A percentile compares a stretch with the other conserved stretches of the same genome.
These are phyloP conservation scores for Otus sunia DNA, from an alignment of 2,113 vertebrate species.

Conservation along the genomic window DNA sequence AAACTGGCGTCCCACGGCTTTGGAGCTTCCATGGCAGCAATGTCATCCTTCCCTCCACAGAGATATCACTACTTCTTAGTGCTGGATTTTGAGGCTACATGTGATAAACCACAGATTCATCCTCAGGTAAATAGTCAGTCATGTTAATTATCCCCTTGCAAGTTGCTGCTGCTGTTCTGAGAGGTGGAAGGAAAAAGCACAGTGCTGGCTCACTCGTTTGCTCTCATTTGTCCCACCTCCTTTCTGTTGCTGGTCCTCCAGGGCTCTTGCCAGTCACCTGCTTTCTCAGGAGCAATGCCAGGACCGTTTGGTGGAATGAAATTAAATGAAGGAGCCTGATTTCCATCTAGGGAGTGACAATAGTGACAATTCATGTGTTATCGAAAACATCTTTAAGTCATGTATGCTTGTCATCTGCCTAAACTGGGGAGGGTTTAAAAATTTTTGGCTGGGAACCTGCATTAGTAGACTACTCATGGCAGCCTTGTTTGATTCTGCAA, in stretches of 20 bases:
- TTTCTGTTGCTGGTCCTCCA: background rate
- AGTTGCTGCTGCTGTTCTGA: conserved; percentile 3
- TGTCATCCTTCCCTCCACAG: conserved; percentile 85
- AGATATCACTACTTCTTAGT: conserved; percentile 88
- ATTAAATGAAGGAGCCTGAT: background rate
- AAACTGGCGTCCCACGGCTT: conserved; percentile 85
- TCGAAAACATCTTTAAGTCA: background rate
- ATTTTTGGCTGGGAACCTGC: background rate
- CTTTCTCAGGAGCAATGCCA: background rate
- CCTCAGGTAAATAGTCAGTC: conserved; percentile 80
- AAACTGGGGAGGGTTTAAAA: background rate
- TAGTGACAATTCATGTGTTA: background rate
- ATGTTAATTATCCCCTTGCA: background rate
- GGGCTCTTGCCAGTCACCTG: background rate
- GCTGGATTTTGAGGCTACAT: conserved; percentile 87
- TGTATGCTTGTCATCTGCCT: background rate
- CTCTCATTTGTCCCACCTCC: background rate
- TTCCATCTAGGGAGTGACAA: background rate
- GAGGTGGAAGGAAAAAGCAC: conserved; percentile 3
- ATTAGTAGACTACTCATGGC: background rate
- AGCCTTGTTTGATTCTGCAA: background rate
- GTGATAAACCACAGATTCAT: conserved; percentile 84
- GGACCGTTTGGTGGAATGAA: background rate
- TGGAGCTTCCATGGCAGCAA: conserved; percentile 83
- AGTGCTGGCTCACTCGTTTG: background rate